Evolutionary conservation across 2,113 vertebrate species (phyloP).

Genomic region (Ctenodactylus gundi): DNA sequence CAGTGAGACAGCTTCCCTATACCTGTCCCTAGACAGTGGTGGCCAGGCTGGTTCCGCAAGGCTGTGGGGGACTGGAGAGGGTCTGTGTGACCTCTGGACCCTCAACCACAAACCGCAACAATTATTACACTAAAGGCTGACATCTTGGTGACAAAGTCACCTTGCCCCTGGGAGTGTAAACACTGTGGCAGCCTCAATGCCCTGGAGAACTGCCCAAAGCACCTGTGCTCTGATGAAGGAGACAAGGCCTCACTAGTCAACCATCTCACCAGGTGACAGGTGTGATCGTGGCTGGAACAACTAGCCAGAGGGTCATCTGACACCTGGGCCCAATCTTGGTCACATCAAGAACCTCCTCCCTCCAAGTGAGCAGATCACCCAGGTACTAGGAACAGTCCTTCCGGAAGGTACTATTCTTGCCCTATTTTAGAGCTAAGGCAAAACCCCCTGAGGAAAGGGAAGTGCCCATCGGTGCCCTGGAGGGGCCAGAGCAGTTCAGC

Average conservation of each 20-base stretch:
- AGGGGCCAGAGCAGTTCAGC: neutral
- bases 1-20: neutral
- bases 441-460: neutral
- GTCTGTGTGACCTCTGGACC: neutral
- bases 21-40: neutral
- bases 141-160: neutral
- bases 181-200: neutral
- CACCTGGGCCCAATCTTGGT: neutral
- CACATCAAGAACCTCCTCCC: neutral
- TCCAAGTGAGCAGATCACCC: rapidly evolving
- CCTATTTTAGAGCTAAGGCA: neutral
- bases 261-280: neutral
- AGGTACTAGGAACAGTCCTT: neutral
- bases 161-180: neutral
- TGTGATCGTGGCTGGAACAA: neutral
- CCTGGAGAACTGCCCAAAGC: neutral
- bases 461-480: neutral
- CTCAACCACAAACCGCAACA: too few relatives aligned
- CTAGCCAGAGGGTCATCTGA: neutral
- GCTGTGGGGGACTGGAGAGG: neutral
- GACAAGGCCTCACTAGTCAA: neutral
- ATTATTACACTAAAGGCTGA: too few relatives aligned
- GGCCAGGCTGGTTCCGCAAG: neutral
- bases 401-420: neutral
- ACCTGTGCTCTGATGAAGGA: neutral